Conservation (phyloP, 2,888 invertebrate genomes). For the Lagria hirta region DNA sequence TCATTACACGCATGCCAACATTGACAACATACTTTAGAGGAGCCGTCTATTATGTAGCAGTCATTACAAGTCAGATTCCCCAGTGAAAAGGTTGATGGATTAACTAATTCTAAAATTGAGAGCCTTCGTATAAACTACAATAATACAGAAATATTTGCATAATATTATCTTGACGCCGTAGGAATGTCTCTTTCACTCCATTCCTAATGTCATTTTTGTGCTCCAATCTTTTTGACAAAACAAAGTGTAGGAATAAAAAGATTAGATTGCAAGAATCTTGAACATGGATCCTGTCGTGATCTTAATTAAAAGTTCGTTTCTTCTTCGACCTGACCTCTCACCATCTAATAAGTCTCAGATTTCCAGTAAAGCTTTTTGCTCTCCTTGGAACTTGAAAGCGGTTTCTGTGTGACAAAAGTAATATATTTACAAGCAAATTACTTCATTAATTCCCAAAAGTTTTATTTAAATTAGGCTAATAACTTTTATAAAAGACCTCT, state of each 20-base stretch:
- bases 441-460: background rate
- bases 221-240: background rate
- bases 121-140: no score
- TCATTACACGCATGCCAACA: constrained; percentile 10
- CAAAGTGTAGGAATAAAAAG: no score
- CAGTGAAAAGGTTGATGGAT: constrained; percentile 20
- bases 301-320: constrained; percentile 44
- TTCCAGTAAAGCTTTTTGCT: no score
- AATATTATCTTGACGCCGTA: no score
- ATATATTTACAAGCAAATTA: constrained; percentile 4
- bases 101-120: no score
- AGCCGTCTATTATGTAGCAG: constrained; percentile 16
- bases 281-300: constrained; percentile 32
- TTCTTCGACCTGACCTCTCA: constrained; percentile 31
- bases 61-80: constrained; percentile 19
- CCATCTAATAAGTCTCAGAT: constrained; percentile 34
- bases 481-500: no score
- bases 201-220: background rate
- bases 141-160: no score
- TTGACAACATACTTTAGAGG: constrained; percentile 12
- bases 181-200: background rate
- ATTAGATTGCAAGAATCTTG: constrained; percentile 34
- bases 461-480: background rate
- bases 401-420: constrained; percentile 11
- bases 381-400: constrained; percentile 28